Base-by-base conservation (phyloP, 2,888 invertebrate species). In the Yponomeuta cagnagella region DNA sequence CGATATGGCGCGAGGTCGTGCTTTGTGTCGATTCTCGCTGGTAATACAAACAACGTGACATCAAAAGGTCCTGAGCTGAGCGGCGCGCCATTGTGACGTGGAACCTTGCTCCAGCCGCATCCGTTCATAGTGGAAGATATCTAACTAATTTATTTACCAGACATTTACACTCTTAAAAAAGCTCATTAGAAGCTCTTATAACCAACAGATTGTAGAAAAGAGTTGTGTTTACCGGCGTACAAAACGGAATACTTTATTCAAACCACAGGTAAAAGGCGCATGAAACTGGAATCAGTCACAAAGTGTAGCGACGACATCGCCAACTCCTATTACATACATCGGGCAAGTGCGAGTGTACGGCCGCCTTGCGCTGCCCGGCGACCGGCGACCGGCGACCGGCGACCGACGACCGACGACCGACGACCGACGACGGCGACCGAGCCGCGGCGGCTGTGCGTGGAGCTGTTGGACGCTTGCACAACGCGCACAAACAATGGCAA, bases 11-110 rank as follows among this genome's bases (percentile, higher is more conserved):
- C 33, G 68, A 43, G n/a, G 48, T n/a, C 68, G 68, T 48, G 15
- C 68, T 68, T 68, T 68, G 68, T 68, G 48, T 68, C 12, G 68
- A 48, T 12, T 3, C 9, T 67, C 43, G 5, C 43, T 5, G 43
- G 5, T 43, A 43, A 43, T 43, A 43, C 43, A 67, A 67, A 67
- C 67, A 67, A 37, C 67, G 33, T 37, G 43, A 67, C 43, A 64
- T 64, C 30, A 30, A 64, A 67, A 67, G 67, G 43, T 67, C 15
- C 67, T 12, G 37, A 10, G 67, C 67, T 12, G 37, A 10, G 67
- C n/a, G 30, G 67, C 43, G 67, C 43, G 67, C 37, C 10, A 37
- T 67, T 67, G 67, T 67, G 67, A 5, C 67, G 43, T 5, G 37
- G 23, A 30, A 64, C 64, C 30, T 64, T 30, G 64, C 10, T 31